phyloP scores from a whole-genome alignment of 2,888 invertebrate species.

The Melinopterus prodromus region DNA sequence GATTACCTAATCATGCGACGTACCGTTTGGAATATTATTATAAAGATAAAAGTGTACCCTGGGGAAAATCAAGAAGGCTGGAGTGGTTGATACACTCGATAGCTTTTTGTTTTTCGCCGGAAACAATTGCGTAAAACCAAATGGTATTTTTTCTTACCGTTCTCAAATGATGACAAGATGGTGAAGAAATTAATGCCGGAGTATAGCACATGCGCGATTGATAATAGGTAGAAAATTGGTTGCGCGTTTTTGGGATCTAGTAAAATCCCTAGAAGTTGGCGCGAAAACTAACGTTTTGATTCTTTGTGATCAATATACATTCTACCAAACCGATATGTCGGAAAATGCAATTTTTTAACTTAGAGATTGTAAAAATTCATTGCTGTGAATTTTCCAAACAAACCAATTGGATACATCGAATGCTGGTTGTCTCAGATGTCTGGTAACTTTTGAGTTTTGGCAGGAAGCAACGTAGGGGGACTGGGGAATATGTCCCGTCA shows the following conservation, averaged over 20 bases:
- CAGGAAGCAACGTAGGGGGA: too few species aligned
- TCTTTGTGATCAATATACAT: too few species aligned
- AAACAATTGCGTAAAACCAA: background rate
- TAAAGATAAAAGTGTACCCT: background rate
- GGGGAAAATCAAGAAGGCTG: background rate
- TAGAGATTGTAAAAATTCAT: too few species aligned
- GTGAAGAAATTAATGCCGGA: background rate
- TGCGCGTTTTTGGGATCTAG: background rate
- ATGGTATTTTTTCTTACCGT: background rate
- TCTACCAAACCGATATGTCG: too few species aligned
- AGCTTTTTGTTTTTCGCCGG: background rate
- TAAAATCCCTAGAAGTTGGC: slow-evolving; percentile 1
- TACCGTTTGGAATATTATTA: background rate
- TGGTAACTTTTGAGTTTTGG: too few species aligned
- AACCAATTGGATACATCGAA: too few species aligned
- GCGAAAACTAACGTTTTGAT: background rate
- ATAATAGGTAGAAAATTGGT: background rate
- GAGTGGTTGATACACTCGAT: background rate
- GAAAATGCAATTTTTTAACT: too few species aligned
- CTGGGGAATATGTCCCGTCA: too few species aligned
- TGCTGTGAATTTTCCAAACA: too few species aligned
- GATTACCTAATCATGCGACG: background rate
- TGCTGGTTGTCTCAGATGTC: too few species aligned
- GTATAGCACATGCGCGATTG: background rate
- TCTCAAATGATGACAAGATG: slow-evolving; percentile 4